These are phyloP conservation scores for Eurosta solidaginis DNA, from an alignment of 1,140 invertebrate species.

Conservation along the genomic window DNA sequence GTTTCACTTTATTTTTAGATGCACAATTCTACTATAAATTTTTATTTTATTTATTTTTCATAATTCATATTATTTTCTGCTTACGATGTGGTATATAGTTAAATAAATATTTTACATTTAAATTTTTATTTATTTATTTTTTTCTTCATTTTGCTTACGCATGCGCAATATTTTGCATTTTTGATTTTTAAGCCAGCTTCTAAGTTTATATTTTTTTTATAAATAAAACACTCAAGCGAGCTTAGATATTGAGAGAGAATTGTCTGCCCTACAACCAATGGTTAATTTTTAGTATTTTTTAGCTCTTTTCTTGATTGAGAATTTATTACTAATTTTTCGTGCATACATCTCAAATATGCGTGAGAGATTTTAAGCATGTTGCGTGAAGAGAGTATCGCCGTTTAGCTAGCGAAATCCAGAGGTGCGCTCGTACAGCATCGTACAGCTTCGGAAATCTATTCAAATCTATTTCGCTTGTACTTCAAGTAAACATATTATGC, in stretches of 20 bases:
- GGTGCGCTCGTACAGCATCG: too few species aligned
- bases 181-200: background rate
- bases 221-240: slow-evolving; percentile 10
- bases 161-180: background rate
- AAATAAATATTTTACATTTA: background rate
- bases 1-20: slow-evolving; percentile 23
- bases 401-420: too few species aligned
- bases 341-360: background rate
- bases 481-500: too few species aligned
- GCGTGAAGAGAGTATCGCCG: background rate
- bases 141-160: background rate
- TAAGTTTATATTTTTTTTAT: background rate
- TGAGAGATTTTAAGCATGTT: too few species aligned
- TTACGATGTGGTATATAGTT: background rate
- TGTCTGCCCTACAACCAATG: slow-evolving; percentile 9
- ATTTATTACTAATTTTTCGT: background rate
- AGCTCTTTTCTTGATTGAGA: slow-evolving; percentile 16
- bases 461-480: too few species aligned
- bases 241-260: background rate
- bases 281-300: slow-evolving; percentile 5
- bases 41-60: background rate
- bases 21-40: background rate
- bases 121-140: background rate
- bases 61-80: background rate
- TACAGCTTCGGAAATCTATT: too few species aligned